These are phyloP conservation scores for Nymphalis io DNA, from an alignment of 1,140 invertebrate genomes.

Conservation along the genomic window DNA sequence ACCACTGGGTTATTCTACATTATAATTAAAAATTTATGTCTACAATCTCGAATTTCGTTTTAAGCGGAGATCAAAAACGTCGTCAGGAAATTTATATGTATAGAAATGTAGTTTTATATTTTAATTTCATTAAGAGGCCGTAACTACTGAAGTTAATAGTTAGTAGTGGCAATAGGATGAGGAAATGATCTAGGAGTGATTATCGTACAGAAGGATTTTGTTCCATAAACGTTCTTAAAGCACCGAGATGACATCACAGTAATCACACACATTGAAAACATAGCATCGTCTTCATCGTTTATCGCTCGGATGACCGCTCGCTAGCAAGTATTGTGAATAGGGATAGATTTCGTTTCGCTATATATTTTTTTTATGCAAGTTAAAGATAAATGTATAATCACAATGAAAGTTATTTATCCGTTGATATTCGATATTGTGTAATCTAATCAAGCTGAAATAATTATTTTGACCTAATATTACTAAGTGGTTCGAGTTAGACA, in stretches of 20 bases:
- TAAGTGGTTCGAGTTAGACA: neutral
- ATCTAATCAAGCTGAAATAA: slow-evolving; percentile 15
- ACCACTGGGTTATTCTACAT: no score
- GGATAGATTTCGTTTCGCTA: neutral
- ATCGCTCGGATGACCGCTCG: neutral
- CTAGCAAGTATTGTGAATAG: neutral
- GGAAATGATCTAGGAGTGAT: no score
- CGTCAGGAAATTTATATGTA: no score
- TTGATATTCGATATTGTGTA: neutral
- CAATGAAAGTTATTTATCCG: neutral
- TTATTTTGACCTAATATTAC: slow-evolving; percentile 11
- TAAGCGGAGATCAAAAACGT: no score
- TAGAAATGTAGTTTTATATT: no score
- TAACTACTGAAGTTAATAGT: no score
- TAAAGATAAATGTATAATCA: neutral
- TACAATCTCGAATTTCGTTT: no score
- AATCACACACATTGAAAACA: neutral
- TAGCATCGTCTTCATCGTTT: neutral
- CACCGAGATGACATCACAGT: neutral
- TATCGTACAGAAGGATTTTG: no score
- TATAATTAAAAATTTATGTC: no score
- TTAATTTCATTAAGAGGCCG: no score
- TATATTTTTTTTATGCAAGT: neutral
- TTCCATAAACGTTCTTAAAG: no score
- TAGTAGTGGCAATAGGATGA: no score